These are phyloP conservation scores for Aramus guarauna DNA, from an alignment of 2,113 vertebrate genomes.

Conservation along the genomic window DNA sequence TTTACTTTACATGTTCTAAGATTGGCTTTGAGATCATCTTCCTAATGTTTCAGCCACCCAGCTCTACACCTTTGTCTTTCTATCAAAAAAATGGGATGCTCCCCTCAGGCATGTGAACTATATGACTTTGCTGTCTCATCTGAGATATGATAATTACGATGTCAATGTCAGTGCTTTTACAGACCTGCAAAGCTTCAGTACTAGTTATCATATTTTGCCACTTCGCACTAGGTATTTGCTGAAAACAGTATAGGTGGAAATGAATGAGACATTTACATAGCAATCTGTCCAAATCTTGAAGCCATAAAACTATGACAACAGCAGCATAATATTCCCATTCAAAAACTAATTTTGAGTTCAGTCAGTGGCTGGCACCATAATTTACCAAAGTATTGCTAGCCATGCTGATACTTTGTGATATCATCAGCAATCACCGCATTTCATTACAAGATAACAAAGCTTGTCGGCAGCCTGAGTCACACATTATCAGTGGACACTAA, in stretches of 20 bases:
- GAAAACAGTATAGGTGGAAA: neutral
- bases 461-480: neutral
- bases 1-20: neutral
- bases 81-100: neutral
- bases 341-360: conserved; percentile 2
- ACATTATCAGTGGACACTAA: neutral
- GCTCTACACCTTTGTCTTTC: neutral
- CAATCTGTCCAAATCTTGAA: neutral
- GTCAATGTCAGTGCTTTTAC: neutral
- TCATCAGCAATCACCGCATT: neutral
- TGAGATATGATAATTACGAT: neutral
- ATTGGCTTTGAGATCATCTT: neutral
- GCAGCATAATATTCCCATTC: neutral
- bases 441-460: neutral
- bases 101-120: neutral
- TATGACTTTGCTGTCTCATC: neutral
- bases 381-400: neutral
- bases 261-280: neutral
- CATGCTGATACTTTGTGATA: neutral
- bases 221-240: neutral
- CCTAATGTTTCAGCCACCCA: neutral
- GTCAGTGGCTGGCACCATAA: neutral
- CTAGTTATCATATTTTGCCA: neutral
- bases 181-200: neutral
- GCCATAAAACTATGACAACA: neutral